phyloP scores from a whole-genome alignment of 2,797 vertebrate genomes.

The Enteromius mattozi region DNA sequence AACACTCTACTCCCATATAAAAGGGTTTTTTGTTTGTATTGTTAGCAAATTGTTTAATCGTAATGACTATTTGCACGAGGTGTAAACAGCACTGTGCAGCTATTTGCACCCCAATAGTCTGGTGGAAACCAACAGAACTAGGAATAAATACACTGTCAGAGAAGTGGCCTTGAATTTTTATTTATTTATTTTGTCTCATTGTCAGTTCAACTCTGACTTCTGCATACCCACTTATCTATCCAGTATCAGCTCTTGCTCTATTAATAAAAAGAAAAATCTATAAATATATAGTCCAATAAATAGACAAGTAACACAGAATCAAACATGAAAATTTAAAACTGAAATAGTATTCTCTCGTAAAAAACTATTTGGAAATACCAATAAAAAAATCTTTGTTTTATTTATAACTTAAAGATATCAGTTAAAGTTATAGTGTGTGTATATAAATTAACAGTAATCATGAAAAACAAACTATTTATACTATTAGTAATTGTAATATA shows the following conservation, averaged over 20 bases:
- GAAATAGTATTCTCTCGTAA: background rate
- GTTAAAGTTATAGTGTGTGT: background rate
- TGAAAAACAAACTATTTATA: background rate
- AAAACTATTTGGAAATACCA: background rate
- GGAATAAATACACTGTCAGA: background rate
- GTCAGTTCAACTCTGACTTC: background rate
- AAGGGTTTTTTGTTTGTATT: constrained; percentile 20
- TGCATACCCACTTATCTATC: background rate
- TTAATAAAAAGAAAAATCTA: background rate
- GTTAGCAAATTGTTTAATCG: constrained; percentile 38
- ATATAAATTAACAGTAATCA: background rate
- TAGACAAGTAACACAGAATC: background rate
- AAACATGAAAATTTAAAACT: background rate
- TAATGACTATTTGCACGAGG: constrained; percentile 22
- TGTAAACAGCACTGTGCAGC: constrained; percentile 7
- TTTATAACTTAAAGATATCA: background rate
- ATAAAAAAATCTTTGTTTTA: background rate
- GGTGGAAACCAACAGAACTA: background rate
- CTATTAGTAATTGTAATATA: background rate
- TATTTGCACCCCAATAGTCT: background rate
- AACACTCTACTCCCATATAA: constrained; percentile 1
- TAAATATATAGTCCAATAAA: background rate
- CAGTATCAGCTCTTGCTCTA: background rate
- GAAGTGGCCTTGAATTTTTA: background rate
- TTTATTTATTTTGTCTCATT: background rate